Percentiles rank a stretch among this genome's conserved stretches.
These are phyloP conservation scores for Rhinatrema bivittatum DNA, from an alignment of 2,797 vertebrate genomes.

Conservation along the genomic window DNA sequence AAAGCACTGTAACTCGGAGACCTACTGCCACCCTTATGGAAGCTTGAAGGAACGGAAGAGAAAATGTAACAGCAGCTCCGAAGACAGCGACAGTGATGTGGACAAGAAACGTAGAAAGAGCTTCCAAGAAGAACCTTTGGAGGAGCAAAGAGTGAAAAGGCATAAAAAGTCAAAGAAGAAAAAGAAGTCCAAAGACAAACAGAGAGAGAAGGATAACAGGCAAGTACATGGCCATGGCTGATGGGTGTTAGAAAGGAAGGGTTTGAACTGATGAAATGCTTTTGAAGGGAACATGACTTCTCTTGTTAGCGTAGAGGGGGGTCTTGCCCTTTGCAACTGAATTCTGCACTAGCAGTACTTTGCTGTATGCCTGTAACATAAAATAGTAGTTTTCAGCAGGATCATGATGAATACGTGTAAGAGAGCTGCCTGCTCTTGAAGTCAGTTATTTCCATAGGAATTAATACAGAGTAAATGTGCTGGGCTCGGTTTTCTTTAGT, in stretches of 20 bases:
- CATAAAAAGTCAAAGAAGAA: constrained; percentile 89
- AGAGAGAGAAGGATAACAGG: constrained; percentile 56
- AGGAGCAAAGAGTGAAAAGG: constrained; percentile 61
- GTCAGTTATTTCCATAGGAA: no score
- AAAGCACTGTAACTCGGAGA: neutral
- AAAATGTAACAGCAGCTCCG: constrained; percentile 3
- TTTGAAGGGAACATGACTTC: no score
- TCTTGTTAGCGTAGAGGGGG: neutral
- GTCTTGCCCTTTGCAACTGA: neutral
- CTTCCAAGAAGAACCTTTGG: constrained; percentile 29
- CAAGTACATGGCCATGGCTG: constrained; percentile 14
- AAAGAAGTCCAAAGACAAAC: constrained; percentile 83
- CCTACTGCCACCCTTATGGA: constrained; percentile 6
- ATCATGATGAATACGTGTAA: no score
- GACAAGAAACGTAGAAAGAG: constrained; percentile 41
- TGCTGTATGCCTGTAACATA: no score
- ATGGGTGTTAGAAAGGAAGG: no score
- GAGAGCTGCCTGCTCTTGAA: no score
- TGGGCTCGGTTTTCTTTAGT: no score
- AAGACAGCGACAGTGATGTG: constrained; percentile 10
- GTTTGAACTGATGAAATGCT: no score
- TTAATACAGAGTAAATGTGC: no score
- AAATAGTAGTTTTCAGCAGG: no score
- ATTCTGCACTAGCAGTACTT: no score
- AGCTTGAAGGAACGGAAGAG: constrained; percentile 25